Base-by-base conservation (phyloP, 2,888 invertebrate species). In the Ormia ochracea region DNA sequence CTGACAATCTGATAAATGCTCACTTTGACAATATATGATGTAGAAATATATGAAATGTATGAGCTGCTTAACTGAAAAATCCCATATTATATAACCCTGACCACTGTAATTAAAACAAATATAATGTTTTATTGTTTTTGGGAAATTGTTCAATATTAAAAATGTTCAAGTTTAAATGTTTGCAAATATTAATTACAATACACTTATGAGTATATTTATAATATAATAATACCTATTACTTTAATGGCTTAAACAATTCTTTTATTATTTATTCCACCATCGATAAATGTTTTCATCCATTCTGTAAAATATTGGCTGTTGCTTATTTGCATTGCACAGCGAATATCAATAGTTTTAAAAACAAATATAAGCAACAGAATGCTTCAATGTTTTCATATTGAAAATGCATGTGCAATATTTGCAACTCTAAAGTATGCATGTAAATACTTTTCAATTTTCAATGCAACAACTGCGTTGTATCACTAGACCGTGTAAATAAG, bases 261-360 rank as follows among this genome's bases (percentile, higher is more conserved):
- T 52, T 19, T 28, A 28, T 14, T 48, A 28, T 41, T 52, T 19
- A 41, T 28, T 41, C 19, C 17, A 26, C 17, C 14, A 7, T 10
- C 17, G 3, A 17, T 17, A 41, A 17, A 41, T 45, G 10, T 21
- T 45, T n/a, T 31, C 14, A 14, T 23, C 1, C 10, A 48, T 23
- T 33, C 4, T 3, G 19, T 10, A n/a, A 65, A 38, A 38, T 68
- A 68, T 56, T 56, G 54, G 10, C 43, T 31, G 17, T 4, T 33
- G n/a, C 12, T 33, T 43, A 45, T 68, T 68, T 58, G 48, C 19
- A n/a, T 28, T 58, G 36, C 10, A 31, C 43, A 52, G 43, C 48
- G 50, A 36, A 50, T 63, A 43, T 50, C 31, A 65, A 65, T 74
- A 74, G 58, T 56, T 65, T 36, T 26, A 48, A 9, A n/a, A 45